Evolutionary conservation across 2,888 invertebrate genomes (phyloP).

Genomic region (Synanthedon andrenaeformis): DNA sequence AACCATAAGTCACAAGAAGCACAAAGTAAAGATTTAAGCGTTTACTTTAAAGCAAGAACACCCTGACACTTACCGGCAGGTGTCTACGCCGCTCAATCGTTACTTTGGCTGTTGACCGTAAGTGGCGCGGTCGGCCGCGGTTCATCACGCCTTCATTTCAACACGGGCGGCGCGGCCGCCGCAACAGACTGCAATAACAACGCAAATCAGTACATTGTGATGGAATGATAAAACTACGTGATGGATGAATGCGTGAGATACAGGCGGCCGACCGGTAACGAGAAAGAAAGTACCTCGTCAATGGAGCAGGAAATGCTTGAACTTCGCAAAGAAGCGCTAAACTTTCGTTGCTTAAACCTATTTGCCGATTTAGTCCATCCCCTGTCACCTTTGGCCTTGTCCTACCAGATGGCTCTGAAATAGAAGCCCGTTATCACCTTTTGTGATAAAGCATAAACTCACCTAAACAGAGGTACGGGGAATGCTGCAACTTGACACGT

Average conservation of each 20-base stretch:
- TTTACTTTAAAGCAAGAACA: slow-evolving; percentile 63
- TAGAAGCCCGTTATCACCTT: slow-evolving; percentile 37
- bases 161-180: slow-evolving; percentile 50
- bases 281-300: slow-evolving; percentile 75
- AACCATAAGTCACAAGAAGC: slow-evolving; percentile 53
- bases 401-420: slow-evolving; percentile 78
- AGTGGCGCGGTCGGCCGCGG: slow-evolving; percentile 56
- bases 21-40: slow-evolving; percentile 70
- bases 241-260: slow-evolving; percentile 63
- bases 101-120: slow-evolving; percentile 61
- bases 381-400: slow-evolving; percentile 76
- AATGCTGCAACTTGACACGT: slow-evolving; percentile 78
- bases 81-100: slow-evolving; percentile 66
- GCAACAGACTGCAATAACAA: slow-evolving; percentile 65
- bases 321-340: slow-evolving; percentile 81
- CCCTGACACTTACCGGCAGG: slow-evolving; percentile 70
- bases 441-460: slow-evolving; percentile 41
- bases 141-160: slow-evolving; percentile 61
- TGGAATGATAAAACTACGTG: slow-evolving; percentile 57
- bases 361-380: slow-evolving; percentile 71
- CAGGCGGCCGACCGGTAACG: slow-evolving; percentile 41
- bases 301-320: slow-evolving; percentile 82
- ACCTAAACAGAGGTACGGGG: slow-evolving; percentile 79
- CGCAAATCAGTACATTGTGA: slow-evolving; percentile 58
- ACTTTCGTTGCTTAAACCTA: slow-evolving; percentile 50